These are phyloP conservation scores for Tubulanus polymorphus DNA, from an alignment of 2,888 invertebrate species.

Conservation along the genomic window DNA sequence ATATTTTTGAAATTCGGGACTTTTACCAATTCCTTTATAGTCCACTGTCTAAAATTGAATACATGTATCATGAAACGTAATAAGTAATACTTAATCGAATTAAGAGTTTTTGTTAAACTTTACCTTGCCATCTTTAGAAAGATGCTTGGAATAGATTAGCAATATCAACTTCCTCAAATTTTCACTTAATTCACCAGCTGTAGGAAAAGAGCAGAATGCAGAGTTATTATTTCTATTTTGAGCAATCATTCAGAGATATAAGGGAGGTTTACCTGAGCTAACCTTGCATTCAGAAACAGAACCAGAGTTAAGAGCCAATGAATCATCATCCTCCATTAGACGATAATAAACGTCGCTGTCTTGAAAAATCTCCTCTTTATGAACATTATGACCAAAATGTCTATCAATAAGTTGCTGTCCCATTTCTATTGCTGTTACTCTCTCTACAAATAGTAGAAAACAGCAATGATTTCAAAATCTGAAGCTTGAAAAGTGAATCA, in stretches of 20 bases:
- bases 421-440: conserved; percentile 40
- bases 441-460: conserved; percentile 24
- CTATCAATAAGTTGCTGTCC: conserved; percentile 50
- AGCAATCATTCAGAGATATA: neutral
- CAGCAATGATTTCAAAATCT: too few relatives aligned
- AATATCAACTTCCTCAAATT: conserved; percentile 48
- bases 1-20: conserved; percentile 49
- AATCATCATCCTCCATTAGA: conserved; percentile 50
- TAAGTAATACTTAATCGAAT: too few relatives aligned
- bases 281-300: conserved; percentile 36
- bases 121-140: conserved; percentile 50
- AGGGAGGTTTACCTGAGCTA: conserved; percentile 28
- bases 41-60: conserved; percentile 42
- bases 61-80: neutral
- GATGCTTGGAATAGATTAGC: conserved; percentile 47
- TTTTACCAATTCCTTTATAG: conserved; percentile 51
- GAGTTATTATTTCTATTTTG: neutral
- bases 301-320: conserved; percentile 49
- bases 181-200: conserved; percentile 48
- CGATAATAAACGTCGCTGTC: conserved; percentile 37
- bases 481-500: too few relatives aligned
- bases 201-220: conserved; percentile 7
- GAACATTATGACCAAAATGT: conserved; percentile 40
- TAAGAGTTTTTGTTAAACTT: too few relatives aligned
- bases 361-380: conserved; percentile 26